Evolutionary conservation across 2,113 vertebrate genomes (phyloP).

Genomic region (Galemys pyrenaicus): DNA sequence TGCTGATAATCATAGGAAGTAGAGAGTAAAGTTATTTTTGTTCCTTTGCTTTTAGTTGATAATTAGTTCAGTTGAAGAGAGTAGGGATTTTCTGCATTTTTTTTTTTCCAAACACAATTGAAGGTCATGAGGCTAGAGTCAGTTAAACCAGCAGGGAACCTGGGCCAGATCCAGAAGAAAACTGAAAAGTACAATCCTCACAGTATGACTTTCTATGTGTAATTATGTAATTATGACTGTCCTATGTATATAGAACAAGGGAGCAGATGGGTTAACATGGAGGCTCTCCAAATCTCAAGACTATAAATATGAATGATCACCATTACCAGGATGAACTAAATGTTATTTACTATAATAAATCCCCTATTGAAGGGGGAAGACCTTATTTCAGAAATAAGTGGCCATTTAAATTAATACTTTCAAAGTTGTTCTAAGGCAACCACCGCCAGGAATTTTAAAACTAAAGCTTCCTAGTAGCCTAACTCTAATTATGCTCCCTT

Average conservation of each 20-base stretch:
- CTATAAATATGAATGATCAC: background rate
- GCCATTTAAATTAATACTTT: background rate
- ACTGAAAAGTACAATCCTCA: constrained; percentile 18
- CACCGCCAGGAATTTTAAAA: background rate
- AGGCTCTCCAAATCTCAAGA: background rate
- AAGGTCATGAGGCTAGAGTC: background rate
- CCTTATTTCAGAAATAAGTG: background rate
- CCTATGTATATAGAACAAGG: background rate
- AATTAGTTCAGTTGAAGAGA: constrained; percentile 7
- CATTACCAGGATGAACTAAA: background rate
- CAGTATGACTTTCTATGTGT: background rate
- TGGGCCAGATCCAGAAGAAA: background rate
- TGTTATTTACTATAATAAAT: background rate
- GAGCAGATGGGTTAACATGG: background rate
- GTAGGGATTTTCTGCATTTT: background rate
- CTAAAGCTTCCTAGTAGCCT: constrained; percentile 24
- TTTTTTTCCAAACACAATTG: background rate
- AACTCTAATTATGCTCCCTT: constrained; percentile 22
- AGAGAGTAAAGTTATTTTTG: background rate
- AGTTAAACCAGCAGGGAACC: background rate
- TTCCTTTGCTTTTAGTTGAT: background rate
- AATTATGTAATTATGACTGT: background rate
- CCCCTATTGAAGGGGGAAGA: background rate
- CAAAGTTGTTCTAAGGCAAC: background rate
- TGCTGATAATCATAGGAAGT: background rate